Conservation (phyloP, 2,888 invertebrate species). For the Hermaeophaga mercurialis region DNA sequence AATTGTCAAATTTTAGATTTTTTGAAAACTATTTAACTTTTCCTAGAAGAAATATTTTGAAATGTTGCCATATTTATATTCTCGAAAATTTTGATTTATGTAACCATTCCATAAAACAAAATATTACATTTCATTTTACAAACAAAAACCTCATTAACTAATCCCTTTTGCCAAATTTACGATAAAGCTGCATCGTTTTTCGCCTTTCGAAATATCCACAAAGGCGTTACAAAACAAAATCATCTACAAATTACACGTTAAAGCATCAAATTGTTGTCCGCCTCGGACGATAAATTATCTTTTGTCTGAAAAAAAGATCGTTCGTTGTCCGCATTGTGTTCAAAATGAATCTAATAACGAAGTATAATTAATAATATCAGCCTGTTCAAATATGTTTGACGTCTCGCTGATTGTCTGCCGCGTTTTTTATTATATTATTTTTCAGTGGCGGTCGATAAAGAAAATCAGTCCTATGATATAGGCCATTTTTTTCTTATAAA, state of each 20-base stretch:
- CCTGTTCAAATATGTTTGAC: slow-evolving; percentile 38
- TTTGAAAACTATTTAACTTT: too few species aligned
- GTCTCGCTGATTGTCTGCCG: slow-evolving; percentile 32
- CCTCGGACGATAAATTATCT: slow-evolving; percentile 58
- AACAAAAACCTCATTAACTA: too few species aligned
- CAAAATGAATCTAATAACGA: slow-evolving; percentile 38
- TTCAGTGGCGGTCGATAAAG: slow-evolving; percentile 9
- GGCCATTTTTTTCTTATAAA: too few species aligned
- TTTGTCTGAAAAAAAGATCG: slow-evolving; percentile 41
- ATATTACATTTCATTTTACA: too few species aligned
- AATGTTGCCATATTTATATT: too few species aligned
- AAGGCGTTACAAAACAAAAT: slow-evolving; percentile 56
- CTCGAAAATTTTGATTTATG: too few species aligned
- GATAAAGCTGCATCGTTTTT: too few species aligned
- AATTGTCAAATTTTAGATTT: too few species aligned
- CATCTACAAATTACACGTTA: slow-evolving; percentile 59
- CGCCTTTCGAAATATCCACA: slow-evolving; percentile 36
- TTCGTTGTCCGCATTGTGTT: slow-evolving; percentile 32
- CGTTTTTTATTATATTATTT: slow-evolving; percentile 1
- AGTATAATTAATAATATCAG: slow-evolving; percentile 35
- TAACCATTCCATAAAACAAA: too few species aligned
- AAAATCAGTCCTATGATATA: too few species aligned
- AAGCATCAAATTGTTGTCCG: slow-evolving; percentile 59
- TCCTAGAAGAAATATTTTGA: too few species aligned
- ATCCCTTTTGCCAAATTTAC: too few species aligned